Evolutionary conservation across 92 coral and sea anemone genomes (phyloP), one percentile per base, ranked within the genome.

Genomic region (Pocillopora grandis): DNA sequence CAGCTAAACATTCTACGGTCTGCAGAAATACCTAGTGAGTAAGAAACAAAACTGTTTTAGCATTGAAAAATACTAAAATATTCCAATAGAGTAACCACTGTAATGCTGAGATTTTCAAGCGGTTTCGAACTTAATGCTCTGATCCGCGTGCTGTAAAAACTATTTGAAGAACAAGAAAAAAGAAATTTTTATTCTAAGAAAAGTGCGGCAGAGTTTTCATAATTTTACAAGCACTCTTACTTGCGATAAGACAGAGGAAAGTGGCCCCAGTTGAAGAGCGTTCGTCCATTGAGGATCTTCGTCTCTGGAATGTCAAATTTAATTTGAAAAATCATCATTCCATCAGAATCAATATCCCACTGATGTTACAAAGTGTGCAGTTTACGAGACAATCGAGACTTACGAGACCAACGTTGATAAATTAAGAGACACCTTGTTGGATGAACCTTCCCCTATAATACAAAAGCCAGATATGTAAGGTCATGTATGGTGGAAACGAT

Each of bases 1-100:
- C 99, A 65, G 94, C 99, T 58, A 97, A 87, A 71, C 98, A 97
- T 67, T 97, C 99, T 79, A 92, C 88, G 9, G 97, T 93, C 81
- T 97, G 98, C 48, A 89, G 92, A 15, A 97, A 76, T 16, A 97
- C 88, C 99, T 97, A 76, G 37, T 66, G 33, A 21, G 48, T 36
- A 21, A 62, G 68, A 49, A 57, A 57, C 33, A 21, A 49, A 37
- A 75, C 20, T 37, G 19, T 16, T 9, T 13, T 9, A 67, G 12
- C 72, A n/a, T 19, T 12, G 8, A 3, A 42, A 42, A 42, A 42
- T 42, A 3, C 4, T 3, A 42, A 42, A 42, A 42, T 42, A 42
- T 42, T 42, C 52, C 52, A 42, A 42, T 3, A 42, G 5, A 3
- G 8, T 42, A 3, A 42, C 8, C 52, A 42, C 52, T 42, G 52